phyloP scores from a whole-genome alignment of 2,888 invertebrate genomes.

The Spilarctia lutea region DNA sequence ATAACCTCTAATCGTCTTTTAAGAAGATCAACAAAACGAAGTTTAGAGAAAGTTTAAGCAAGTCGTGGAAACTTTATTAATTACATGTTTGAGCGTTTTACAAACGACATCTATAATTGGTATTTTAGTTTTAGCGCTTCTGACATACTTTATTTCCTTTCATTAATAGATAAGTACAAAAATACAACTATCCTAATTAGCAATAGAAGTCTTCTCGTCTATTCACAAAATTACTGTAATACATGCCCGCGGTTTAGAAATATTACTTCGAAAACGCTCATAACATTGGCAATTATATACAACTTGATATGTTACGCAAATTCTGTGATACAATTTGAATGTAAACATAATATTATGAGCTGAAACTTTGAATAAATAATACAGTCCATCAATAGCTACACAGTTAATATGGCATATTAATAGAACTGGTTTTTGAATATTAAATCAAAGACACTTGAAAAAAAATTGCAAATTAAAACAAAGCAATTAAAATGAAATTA shows the following conservation, averaged over 20 bases:
- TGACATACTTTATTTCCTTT: slow-evolving; percentile 41
- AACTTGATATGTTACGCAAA: not conserved
- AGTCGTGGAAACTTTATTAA: slow-evolving; percentile 38
- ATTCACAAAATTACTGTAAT: slow-evolving; percentile 23
- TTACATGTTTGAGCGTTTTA: slow-evolving; percentile 29
- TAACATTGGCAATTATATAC: not conserved
- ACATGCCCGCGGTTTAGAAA: not conserved
- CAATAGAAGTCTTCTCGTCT: slow-evolving; percentile 44
- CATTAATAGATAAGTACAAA: slow-evolving; percentile 37
- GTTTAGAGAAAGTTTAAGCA: slow-evolving; percentile 20
- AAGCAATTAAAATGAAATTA: slow-evolving; percentile 46
- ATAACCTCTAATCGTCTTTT: not conserved
- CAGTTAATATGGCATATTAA: slow-evolving; percentile 14
- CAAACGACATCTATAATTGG: slow-evolving; percentile 28
- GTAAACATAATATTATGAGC: not conserved
- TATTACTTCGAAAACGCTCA: not conserved
- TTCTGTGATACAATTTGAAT: not conserved
- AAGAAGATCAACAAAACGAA: slow-evolving; percentile 22
- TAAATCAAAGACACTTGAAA: slow-evolving; percentile 9
- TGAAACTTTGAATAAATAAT: not conserved
- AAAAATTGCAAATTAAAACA: slow-evolving; percentile 21
- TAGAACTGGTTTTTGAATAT: slow-evolving; percentile 30
- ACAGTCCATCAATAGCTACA: not conserved
- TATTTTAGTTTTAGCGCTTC: slow-evolving; percentile 26
- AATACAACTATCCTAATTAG: slow-evolving; percentile 37